Evolutionary conservation across 2,888 invertebrate species (phyloP).

Genomic region (Callimorpha dominula): DNA sequence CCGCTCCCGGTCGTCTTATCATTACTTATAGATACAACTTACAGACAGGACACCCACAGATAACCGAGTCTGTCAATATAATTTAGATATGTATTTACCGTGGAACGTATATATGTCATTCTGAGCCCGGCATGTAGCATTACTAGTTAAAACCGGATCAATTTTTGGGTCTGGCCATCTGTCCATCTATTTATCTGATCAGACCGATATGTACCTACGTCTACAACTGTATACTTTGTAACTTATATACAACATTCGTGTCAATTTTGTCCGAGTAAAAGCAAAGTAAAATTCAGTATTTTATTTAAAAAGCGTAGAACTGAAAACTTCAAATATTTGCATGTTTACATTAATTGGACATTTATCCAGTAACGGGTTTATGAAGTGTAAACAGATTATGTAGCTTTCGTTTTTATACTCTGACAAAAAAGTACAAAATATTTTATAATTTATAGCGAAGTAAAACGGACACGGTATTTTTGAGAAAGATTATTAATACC

Average conservation of each 20-base stretch:
- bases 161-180: not conserved
- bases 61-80: not conserved
- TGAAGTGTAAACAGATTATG: not conserved
- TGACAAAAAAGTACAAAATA: not conserved
- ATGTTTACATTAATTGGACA: not conserved
- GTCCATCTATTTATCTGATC: not conserved
- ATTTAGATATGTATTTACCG: not conserved
- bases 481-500: too few species aligned
- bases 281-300: not conserved
- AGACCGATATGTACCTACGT: too few species aligned
- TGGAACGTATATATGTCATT: not conserved
- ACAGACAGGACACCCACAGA: not conserved
- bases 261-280: not conserved
- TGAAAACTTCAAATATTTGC: not conserved
- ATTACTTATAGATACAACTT: not conserved
- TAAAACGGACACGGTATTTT: too few species aligned
- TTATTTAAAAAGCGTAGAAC: not conserved
- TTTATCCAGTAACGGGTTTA: constrained; percentile 7
- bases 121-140: not conserved
- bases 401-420: not conserved
- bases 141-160: not conserved
- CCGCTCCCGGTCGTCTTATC: not conserved
- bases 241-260: not conserved
- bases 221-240: not conserved
- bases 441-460: not conserved